phyloP scores from a whole-genome alignment of 2,113 vertebrate genomes.

The Coturnix japonica region DNA sequence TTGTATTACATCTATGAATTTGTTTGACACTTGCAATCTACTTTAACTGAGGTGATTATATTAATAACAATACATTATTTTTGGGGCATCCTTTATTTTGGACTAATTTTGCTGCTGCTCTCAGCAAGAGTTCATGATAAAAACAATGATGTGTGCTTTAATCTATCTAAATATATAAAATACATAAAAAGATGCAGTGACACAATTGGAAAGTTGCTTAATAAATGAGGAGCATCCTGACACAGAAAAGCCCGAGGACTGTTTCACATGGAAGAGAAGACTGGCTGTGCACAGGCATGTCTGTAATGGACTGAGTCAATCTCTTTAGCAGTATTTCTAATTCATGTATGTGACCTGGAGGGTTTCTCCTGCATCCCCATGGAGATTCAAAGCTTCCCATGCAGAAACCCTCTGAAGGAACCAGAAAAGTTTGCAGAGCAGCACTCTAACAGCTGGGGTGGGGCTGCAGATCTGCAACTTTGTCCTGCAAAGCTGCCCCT shows the following conservation, averaged over 20 bases:
- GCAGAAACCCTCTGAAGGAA: not conserved
- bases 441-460: not conserved
- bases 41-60: not conserved
- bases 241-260: not conserved
- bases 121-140: not conserved
- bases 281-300: not conserved
- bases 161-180: not conserved
- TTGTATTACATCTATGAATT: not conserved
- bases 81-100: not conserved
- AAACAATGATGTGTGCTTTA: not conserved
- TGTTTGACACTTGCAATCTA: not conserved
- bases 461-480: not conserved
- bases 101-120: not conserved
- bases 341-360: not conserved
- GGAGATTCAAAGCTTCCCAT: not conserved
- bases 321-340: not conserved
- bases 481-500: not conserved
- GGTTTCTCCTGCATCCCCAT: not conserved
- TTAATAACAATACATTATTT: not conserved
- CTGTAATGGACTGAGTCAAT: accelerated
- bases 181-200: not conserved
- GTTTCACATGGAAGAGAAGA: not conserved
- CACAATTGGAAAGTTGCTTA: not conserved
- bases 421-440: not conserved
- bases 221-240: not conserved